Evolutionary conservation across 2,888 invertebrate genomes (phyloP).

Genomic region (Rosalia funebris): DNA sequence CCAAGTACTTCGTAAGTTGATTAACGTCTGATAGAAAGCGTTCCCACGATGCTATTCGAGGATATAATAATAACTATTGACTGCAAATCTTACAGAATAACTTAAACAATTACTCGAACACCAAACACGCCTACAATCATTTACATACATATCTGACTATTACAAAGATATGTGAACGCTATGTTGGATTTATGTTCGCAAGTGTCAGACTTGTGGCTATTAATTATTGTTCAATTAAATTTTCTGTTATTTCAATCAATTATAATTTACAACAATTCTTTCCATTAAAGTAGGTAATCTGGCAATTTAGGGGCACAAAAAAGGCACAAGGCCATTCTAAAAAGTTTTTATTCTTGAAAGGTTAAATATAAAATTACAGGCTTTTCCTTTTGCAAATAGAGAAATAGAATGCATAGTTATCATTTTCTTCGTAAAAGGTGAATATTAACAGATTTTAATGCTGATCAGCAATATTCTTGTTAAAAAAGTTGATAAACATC

Average conservation of each 20-base stretch:
- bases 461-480: too few species aligned
- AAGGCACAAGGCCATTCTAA: too few species aligned
- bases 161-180: slow-evolving; percentile 37
- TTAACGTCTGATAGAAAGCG: slow-evolving; percentile 51
- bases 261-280: slow-evolving; percentile 1
- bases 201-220: slow-evolving; percentile 32
- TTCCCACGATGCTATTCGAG: slow-evolving; percentile 51
- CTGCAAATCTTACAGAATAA: slow-evolving; percentile 48
- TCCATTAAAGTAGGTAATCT: too few species aligned
- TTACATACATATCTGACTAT: slow-evolving; percentile 51
- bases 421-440: too few species aligned
- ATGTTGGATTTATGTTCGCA: slow-evolving; percentile 35
- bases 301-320: too few species aligned
- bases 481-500: too few species aligned
- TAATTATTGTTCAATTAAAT: slow-evolving; percentile 47
- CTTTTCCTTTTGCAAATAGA: too few species aligned
- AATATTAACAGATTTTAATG: too few species aligned
- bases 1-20: slow-evolving; percentile 42
- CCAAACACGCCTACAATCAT: slow-evolving; percentile 54
- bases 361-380: too few species aligned
- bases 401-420: too few species aligned
- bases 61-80: slow-evolving; percentile 14
- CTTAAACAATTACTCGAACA: slow-evolving; percentile 52
- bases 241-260: slow-evolving; percentile 34
- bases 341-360: too few species aligned